phyloP scores from a whole-genome alignment of 2,888 invertebrate genomes.

The Agriopis marginaria region DNA sequence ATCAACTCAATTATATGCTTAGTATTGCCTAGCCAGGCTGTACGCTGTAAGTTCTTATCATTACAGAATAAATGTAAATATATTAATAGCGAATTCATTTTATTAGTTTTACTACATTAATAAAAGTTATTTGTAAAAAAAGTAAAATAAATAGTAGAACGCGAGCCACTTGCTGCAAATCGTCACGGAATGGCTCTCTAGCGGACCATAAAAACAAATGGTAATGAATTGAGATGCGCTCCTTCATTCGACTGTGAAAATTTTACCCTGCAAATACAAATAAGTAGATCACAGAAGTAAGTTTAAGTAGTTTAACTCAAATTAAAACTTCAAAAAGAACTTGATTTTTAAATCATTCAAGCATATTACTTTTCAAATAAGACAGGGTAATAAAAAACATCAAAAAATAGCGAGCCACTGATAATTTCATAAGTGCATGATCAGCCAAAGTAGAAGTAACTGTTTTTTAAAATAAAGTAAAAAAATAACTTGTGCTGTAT shows the following conservation, averaged over 20 bases:
- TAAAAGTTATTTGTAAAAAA: slow-evolving; percentile 16
- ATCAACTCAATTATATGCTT: background rate
- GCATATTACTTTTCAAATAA: background rate
- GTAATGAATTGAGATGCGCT: slow-evolving; percentile 45
- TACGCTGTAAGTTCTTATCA: background rate
- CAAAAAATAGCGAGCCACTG: no score
- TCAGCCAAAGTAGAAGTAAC: background rate
- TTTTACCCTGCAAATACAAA: slow-evolving; percentile 29
- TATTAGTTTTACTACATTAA: background rate
- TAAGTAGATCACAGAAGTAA: slow-evolving; percentile 13
- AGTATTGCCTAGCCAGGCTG: no score
- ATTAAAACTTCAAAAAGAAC: background rate
- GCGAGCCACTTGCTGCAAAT: slow-evolving; percentile 37
- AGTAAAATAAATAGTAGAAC: slow-evolving; percentile 33
- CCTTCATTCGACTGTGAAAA: slow-evolving; percentile 37
- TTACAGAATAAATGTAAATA: no score
- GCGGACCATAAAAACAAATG: slow-evolving; percentile 44
- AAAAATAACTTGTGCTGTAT: background rate
- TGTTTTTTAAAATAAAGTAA: background rate
- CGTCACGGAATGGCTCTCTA: slow-evolving; percentile 38
- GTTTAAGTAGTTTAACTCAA: slow-evolving; percentile 1
- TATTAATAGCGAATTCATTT: no score
- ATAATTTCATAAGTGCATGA: no score
- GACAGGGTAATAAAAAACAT: no score
- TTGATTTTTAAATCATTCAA: background rate